Percentiles rank a stretch among this genome's conserved stretches.
These are phyloP conservation scores for Alloscopus bannaensis DNA, from an alignment of 2,888 invertebrate genomes.

Conservation along the genomic window DNA sequence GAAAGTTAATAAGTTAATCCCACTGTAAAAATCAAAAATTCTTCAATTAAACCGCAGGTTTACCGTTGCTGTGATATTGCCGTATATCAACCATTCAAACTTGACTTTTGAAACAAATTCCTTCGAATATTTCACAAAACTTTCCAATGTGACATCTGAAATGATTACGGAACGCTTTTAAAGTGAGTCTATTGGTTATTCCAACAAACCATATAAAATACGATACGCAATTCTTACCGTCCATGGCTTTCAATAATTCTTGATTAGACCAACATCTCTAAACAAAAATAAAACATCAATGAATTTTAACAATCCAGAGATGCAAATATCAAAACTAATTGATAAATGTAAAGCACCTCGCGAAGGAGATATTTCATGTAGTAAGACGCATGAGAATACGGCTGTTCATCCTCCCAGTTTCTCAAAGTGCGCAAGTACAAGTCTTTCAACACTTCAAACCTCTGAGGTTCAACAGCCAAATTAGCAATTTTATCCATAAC, in stretches of 20 bases:
- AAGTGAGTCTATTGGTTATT: not conserved
- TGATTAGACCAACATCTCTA: conserved; percentile 88
- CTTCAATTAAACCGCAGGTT: no score
- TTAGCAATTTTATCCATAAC: conserved; percentile 88
- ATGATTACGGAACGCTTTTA: not conserved
- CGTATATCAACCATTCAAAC: conserved; percentile 92
- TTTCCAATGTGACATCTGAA: conserved; percentile 88
- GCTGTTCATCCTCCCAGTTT: conserved; percentile 95
- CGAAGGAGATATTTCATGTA: conserved; percentile 88
- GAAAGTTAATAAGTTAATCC: no score
- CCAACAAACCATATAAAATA: not conserved
- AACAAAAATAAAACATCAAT: conserved; percentile 13
- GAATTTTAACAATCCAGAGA: no score
- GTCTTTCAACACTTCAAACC: conserved; percentile 91
- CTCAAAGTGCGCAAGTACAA: conserved; percentile 88
- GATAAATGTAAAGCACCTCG: no score
- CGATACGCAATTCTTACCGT: no score
- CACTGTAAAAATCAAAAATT: no score
- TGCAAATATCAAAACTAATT: no score
- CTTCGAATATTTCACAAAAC: conserved; percentile 85
- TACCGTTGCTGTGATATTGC: conserved; percentile 85
- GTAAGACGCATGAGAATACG: conserved; percentile 81
- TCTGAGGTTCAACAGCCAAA: conserved; percentile 87
- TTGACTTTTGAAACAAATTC: conserved; percentile 89
- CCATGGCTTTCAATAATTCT: conserved; percentile 87